Base-by-base conservation (phyloP, 2,797 vertebrate genomes). In the Hippoglossus hippoglossus region DNA sequence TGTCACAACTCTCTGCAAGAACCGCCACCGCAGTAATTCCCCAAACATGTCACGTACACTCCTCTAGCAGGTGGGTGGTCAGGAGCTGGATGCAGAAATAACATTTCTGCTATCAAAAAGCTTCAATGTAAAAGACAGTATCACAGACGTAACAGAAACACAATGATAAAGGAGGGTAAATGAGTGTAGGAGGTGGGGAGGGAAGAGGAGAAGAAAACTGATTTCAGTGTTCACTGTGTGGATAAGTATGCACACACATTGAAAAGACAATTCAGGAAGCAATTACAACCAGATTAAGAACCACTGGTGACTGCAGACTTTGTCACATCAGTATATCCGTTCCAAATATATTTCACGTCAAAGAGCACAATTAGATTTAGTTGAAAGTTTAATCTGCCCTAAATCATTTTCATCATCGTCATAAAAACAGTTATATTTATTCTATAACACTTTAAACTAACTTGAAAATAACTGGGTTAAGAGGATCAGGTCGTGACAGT, bases 21-120 rank as follows among this genome's bases (percentile, higher is more conserved):
- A 71, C 57, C 28, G 25, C 62, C 2, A 3, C 34, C 0, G 44
- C 34, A 49, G 58, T 53, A 73, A 86, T 81, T 70, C 70, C 56
- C 26, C 22, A 67, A 67, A 60, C 52, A 65, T 71, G 64, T 79
- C 80, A 74, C 47, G 13, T 46, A 67, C 24, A 63, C 31, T 67
- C 67, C 60, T 60, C 22, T 16, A 60, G 79, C 60, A 76, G 75
- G 77, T 81, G 82, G 77, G 83, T 74, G 89, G 77, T 72, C 63
- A 55, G 59, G 44, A 76, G 67, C 68, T 51, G 60, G 54, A 34
- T 39, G 52, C 54, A 50, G 41, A 84, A 78, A 84, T 61, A 79
- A 77, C 67, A 78, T 71, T 64, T 70, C 39, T 71, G 75, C 74
- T 62, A 65, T 80, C 71, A 85, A 82, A 91, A 81, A 77, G 56